Base-by-base conservation (phyloP, 2,797 vertebrate genomes). In the Pseudochirops cupreus region DNA sequence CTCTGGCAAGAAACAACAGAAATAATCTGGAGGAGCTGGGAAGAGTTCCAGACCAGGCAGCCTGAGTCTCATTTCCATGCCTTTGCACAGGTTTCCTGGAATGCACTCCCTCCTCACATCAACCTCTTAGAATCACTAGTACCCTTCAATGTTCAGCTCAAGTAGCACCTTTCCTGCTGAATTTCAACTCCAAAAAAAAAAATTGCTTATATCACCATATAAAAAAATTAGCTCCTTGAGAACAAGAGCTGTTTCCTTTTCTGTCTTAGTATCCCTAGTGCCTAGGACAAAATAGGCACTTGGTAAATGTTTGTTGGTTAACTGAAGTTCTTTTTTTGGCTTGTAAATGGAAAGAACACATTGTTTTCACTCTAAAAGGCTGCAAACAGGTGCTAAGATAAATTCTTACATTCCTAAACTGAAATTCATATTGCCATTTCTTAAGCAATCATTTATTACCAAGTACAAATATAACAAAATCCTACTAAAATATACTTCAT, bases 361-460 rank as follows among this genome's bases (percentile, higher is more conserved):
- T 3, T 33, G 39, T 91, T 67, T 93, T 90, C 57, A 21, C 90
- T 52, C 16, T 92, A 89, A 94, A 94, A 50, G 54, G 91, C 74
- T 16, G 9, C 24, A n/a, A 16, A 26, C 0, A 33, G 16, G 93
- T 67, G 90, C 12, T 1, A 53, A 7, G 7, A 2, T 55, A 74
- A 7, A 14, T 2, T 54, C 13, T 9, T 74, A 93, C 10, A 28
- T 2, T 12, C 16, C 62, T 0, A 14, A 26, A 67, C 0, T 91
- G 93, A 91, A 5, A 90, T 55, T 52, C 93, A n/a, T 5, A 82
- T 82, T 14, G 92, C 58, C 92, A 31, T 18, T 46, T 33, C 57
- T 5, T 21, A 33, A 0, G 11, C 29, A 26, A 1, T 0, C 6
- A 46, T 56, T 82, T 2, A 39, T 94, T 56, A 0, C 5, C 9